These are phyloP conservation scores for Poecilia picta DNA, from an alignment of 2,797 vertebrate species.

Conservation along the genomic window DNA sequence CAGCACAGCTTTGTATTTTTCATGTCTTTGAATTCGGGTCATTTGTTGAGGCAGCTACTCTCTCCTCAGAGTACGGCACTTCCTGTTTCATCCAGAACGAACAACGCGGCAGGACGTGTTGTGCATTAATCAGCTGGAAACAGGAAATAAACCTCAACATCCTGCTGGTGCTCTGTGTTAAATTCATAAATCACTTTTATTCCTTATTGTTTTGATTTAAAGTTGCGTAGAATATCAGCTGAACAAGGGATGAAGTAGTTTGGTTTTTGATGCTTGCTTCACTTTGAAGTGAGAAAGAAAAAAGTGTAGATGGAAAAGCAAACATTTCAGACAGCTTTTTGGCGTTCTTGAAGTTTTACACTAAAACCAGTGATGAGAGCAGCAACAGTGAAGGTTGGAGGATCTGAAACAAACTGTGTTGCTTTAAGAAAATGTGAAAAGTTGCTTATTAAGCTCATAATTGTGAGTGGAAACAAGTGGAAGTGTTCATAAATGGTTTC, in stretches of 20 bases:
- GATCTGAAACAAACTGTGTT: neutral
- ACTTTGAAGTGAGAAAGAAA: neutral
- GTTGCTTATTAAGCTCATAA: neutral
- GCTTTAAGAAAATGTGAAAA: neutral
- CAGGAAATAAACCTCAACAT: neutral
- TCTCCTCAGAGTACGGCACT: neutral
- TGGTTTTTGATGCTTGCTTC: neutral
- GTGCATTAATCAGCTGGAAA: constrained; percentile 19
- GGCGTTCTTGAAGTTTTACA: neutral
- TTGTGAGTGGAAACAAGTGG: neutral
- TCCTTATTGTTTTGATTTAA: constrained; percentile 1
- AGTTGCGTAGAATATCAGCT: neutral
- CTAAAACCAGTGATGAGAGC: neutral
- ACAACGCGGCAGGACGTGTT: constrained; percentile 16
- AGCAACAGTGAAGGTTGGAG: neutral
- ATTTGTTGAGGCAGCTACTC: constrained; percentile 29
- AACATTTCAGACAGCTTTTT: neutral
- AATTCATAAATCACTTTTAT: neutral
- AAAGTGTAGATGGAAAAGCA: neutral
- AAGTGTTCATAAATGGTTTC: neutral
- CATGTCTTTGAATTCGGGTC: constrained; percentile 36
- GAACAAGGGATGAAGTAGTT: neutral
- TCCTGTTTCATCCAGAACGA: constrained; percentile 31
- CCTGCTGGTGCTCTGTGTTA: neutral
- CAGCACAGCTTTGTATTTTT: constrained; percentile 1